phyloP scores from a whole-genome alignment of 2,113 vertebrate species.

The Aptenodytes forsteri region DNA sequence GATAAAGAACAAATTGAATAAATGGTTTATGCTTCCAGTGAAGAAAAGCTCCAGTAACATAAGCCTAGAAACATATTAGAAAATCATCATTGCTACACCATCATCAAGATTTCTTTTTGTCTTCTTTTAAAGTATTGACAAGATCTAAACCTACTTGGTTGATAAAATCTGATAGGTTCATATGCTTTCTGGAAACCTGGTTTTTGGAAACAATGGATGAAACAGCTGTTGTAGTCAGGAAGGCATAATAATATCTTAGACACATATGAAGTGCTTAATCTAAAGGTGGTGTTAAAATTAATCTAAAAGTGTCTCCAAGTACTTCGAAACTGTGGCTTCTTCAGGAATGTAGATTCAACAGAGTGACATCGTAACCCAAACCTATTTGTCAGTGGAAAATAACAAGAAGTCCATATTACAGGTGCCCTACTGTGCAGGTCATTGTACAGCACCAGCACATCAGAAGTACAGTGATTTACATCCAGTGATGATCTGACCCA shows the following conservation, averaged over 20 bases:
- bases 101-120: not conserved
- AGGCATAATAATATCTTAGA: not conserved
- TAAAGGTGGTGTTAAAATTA: not conserved
- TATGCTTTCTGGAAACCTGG: not conserved
- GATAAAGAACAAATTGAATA: not conserved
- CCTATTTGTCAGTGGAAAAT: not conserved
- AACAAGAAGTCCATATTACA: not conserved
- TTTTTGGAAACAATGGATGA: not conserved
- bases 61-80: not conserved
- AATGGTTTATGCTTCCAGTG: not conserved
- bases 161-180: not conserved
- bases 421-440: not conserved
- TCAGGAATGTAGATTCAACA: not conserved
- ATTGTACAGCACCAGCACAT: not conserved
- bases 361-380: not conserved
- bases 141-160: not conserved
- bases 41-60: not conserved
- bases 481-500: not conserved
- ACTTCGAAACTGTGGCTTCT: not conserved
- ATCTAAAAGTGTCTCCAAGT: not conserved
- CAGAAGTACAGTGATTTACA: not conserved
- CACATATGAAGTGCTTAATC: not conserved
- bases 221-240: not conserved
- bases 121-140: not conserved
- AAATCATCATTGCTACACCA: not conserved